A percentile compares a stretch with the other conserved stretches of the same genome.
Conservation (phyloP, 2,113 vertebrate species). For the Nycticebus coucang region DNA sequence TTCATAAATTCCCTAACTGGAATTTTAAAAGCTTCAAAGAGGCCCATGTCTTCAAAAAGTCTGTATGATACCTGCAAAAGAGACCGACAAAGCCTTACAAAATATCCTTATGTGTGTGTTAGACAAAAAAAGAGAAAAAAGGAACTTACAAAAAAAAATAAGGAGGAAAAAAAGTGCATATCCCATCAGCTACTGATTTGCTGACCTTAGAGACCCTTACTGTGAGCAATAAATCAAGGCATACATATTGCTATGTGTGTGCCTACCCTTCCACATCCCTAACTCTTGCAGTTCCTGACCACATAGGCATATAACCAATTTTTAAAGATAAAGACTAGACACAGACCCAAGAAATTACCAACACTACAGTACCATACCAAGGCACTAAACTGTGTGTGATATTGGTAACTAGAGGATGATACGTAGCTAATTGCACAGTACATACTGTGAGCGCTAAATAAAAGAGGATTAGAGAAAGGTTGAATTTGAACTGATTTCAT, state of each 20-base stretch:
- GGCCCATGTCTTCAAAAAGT: slow-evolving; percentile 97
- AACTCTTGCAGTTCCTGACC: background rate
- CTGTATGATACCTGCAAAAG: slow-evolving; percentile 93
- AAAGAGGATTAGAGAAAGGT: background rate
- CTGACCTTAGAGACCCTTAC: background rate
- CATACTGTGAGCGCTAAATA: background rate
- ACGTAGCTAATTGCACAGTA: background rate
- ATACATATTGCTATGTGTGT: background rate
- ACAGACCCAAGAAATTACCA: background rate
- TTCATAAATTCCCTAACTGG: slow-evolving; percentile 98
- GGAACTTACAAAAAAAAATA: background rate
- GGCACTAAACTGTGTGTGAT: background rate
- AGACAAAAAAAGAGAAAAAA: background rate
- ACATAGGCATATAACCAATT: background rate
- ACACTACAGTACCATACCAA: background rate
- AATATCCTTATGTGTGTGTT: background rate
- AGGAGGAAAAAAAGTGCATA: background rate
- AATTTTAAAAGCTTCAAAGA: slow-evolving; percentile 98
- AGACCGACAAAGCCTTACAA: slow-evolving; percentile 34
- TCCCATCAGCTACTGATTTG: background rate
- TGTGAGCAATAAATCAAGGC: background rate
- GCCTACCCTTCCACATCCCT: background rate
- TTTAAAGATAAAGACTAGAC: background rate
- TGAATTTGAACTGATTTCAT: background rate
- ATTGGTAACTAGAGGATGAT: background rate